These are phyloP conservation scores for Nasonia oneida DNA, from an alignment of 2,888 invertebrate species.

Conservation along the genomic window DNA sequence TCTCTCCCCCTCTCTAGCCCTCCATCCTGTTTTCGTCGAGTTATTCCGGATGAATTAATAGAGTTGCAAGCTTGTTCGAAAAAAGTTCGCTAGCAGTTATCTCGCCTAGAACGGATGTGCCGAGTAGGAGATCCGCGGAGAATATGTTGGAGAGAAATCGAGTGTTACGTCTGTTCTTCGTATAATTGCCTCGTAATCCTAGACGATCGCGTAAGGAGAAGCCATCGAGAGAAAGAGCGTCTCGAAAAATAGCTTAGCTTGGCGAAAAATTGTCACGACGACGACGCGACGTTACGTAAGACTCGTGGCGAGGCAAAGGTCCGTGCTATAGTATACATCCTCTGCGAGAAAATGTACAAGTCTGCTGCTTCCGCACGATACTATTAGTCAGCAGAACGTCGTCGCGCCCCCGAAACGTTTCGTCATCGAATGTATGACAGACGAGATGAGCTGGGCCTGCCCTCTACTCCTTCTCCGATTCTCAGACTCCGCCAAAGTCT, in stretches of 20 bases:
- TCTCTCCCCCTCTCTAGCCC: neutral
- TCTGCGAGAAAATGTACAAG: slow-evolving; percentile 13
- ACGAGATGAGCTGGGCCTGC: neutral
- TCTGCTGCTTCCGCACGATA: slow-evolving; percentile 3
- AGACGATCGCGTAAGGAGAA: neutral
- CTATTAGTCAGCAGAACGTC: slow-evolving; percentile 46
- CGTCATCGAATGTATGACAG: slow-evolving; percentile 39
- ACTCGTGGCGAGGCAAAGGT: neutral
- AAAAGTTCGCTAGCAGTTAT: neutral
- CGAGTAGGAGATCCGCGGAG: no score
- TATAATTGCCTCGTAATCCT: neutral
- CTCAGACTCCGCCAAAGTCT: neutral
- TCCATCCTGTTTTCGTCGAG: neutral
- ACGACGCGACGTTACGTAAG: slow-evolving; percentile 21
- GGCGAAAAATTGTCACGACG: neutral
- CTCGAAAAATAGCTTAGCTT: neutral
- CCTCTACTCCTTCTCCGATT: neutral
- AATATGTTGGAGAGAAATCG: no score
- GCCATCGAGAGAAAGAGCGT: neutral
- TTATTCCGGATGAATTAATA: slow-evolving; percentile 2
- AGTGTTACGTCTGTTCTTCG: neutral
- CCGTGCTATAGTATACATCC: neutral
- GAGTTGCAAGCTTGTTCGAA: neutral
- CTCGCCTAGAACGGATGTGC: no score
- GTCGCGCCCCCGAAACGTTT: slow-evolving; percentile 17